Percentiles rank a stretch among this genome's conserved stretches.
These are phyloP conservation scores for Amphilophus citrinellus DNA, from an alignment of 2,113 vertebrate species.

Conservation along the genomic window DNA sequence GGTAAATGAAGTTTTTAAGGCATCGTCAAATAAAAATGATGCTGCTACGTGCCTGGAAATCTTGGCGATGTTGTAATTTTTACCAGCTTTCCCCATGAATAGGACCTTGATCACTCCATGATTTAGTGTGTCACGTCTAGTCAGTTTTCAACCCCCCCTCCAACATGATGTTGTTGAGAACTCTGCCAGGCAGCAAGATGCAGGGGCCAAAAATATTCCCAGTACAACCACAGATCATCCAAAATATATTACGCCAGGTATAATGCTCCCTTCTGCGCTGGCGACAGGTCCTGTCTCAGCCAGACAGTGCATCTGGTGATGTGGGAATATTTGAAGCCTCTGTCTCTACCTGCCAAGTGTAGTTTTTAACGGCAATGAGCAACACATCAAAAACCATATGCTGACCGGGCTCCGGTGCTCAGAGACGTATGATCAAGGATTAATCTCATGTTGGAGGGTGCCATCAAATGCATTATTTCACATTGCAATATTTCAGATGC, in stretches of 20 bases:
- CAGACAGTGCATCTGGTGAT: constrained; percentile 56
- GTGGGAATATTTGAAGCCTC: constrained; percentile 42
- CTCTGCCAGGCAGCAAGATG: constrained; percentile 21
- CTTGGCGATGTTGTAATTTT: neutral
- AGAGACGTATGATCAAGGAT: constrained; percentile 22
- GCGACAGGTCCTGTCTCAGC: constrained; percentile 52
- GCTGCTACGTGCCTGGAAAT: neutral
- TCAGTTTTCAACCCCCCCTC: constrained; percentile 11
- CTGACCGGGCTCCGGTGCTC: constrained; percentile 13
- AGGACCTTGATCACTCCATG: constrained; percentile 10
- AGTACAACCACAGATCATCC: constrained; percentile 38
- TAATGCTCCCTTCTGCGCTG: neutral
- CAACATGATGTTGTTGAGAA: constrained; percentile 22
- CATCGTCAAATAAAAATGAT: neutral
- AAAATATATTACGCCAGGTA: constrained; percentile 46
- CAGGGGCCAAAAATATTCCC: constrained; percentile 46
- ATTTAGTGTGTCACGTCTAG: constrained; percentile 26
- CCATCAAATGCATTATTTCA: constrained; percentile 1
- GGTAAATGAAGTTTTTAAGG: neutral
- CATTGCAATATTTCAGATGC: neutral
- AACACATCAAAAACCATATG: constrained; percentile 45
- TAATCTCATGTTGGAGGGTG: constrained; percentile 3
- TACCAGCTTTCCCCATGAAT: constrained; percentile 20
- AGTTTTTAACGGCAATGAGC: constrained; percentile 42
- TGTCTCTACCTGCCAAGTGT: constrained; percentile 44